Base-by-base conservation (phyloP, 1,140 invertebrate genomes). In the Tetraneura akinire region DNA sequence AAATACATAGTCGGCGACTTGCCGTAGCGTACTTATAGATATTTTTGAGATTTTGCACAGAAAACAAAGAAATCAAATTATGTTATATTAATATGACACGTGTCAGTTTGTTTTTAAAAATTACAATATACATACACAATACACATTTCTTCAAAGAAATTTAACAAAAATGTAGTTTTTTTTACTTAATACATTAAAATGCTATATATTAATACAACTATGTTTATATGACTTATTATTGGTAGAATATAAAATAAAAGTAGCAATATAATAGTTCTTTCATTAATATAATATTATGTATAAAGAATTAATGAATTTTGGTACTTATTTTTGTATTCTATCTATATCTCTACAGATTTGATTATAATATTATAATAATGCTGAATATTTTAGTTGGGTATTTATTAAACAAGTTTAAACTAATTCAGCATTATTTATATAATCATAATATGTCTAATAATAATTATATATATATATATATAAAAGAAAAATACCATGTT, bases 81-180 rank as follows among this genome's bases (percentile, higher is more conserved):
- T 23, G n/a, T 45, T 68, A 13, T 42, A 42, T 45, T 68, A 6
- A 68, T 21, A 9, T 16, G 37, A 55, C 6, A 68, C 11, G 8
- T 45, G 37, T n/a, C 6, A 68, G 21, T 16, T 45, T 42, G 18
- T 68, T 68, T 45, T 68, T 68, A 45, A 23, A 45, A 68, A 68
- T 13, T 23, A 23, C 21, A 68, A 21, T 68, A 23, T 68, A 23
- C 64, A 45, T 45, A 68, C 23, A 23, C 5, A 45, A 45, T 45
- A 68, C 23, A 23, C 5, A 45, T 16, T 45, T 68, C 16, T 47
- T 0, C 16, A 68, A 47, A 68, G 26, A 47, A 47, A 11, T 23
- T 68, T 26, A 64, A 47, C 45, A 47, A n/a, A 66, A 66, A 21
- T n/a, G 37, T 66, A 16, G 18, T 32, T 18, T 32, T 32, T 18